Evolutionary conservation across 2,888 invertebrate genomes (phyloP).

Genomic region (Drosophila dives): DNA sequence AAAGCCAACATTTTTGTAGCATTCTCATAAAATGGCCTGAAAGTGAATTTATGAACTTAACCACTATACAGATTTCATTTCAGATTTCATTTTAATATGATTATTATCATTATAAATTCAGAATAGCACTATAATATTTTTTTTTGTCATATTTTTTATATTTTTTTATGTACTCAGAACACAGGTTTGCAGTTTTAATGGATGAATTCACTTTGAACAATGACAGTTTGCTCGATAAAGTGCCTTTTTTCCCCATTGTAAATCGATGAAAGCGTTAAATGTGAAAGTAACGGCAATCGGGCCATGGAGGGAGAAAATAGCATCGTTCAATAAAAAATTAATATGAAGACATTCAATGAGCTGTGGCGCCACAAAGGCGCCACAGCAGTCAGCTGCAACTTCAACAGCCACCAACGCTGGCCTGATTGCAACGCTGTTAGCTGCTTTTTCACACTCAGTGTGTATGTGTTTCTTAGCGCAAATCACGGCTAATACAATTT

Average conservation of each 20-base stretch:
- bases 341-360: slow-evolving; percentile 53
- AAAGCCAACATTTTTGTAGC: background rate
- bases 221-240: background rate
- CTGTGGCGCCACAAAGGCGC: slow-evolving; percentile 18
- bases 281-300: slow-evolving; percentile 12
- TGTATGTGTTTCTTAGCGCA: slow-evolving; percentile 49
- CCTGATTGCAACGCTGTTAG: slow-evolving; percentile 19
- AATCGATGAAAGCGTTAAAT: background rate
- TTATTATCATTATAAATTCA: background rate
- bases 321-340: slow-evolving; percentile 77
- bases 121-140: background rate
- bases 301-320: slow-evolving; percentile 15
- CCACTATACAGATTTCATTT: background rate
- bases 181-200: background rate
- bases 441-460: background rate
- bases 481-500: slow-evolving; percentile 76
- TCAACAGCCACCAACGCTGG: background rate
- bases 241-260: background rate
- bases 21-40: background rate
- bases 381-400: slow-evolving; percentile 1
- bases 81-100: background rate
- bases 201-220: background rate
- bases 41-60: background rate
- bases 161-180: background rate
- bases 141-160: background rate